Evolutionary conservation across 2,888 invertebrate genomes (phyloP), one percentile per base, ranked within the genome.

Genomic region (Cerastis leucographa): DNA sequence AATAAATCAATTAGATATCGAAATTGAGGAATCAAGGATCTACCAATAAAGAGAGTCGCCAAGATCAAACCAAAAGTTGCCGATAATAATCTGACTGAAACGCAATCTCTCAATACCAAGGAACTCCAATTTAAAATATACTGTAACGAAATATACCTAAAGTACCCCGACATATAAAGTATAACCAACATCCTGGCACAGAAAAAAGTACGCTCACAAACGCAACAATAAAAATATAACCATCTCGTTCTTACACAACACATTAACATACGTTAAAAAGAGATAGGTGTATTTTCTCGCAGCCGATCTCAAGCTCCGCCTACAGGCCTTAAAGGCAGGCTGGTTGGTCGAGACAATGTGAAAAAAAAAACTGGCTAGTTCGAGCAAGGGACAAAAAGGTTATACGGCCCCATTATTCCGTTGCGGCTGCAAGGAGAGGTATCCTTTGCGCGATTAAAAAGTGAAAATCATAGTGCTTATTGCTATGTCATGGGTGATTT

Each of bases 331-430:
- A 90, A 93, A 93, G 93, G 93, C 94, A 81, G 85, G 87, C 93
- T 92, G 94, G 94, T 94, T 93, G 92, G 92, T 84, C 91, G 92
- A 93, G 92, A 94, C 94, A 94, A 93, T 93, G 91, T 89, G 89
- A 90, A 93, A 94, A 94, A 93, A 93, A 92, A 92, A 91, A 78
- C 64, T 64, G 54, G 89, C 90, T 93, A 93, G 93, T 94, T 89
- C 87, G 88, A 89, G 91, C 91, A 92, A 93, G 94, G 94, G 94
- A 94, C 95, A 95, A 94, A 94, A 94, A 95, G 95, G 94, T 91
- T 61, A 85, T 92, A 91, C 91, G 90, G 91, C 90, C 89, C 92
- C 94, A 94, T 94, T 94, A 94, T 94, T 85, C 85, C 75, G 72
- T 71, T 84, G 93, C 86, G 93, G 92, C 92, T 89, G 91, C 80